Percentiles rank a stretch among this genome's conserved stretches.
These are phyloP conservation scores for Perizoma affinitatum DNA, from an alignment of 2,888 invertebrate species.

Conservation along the genomic window DNA sequence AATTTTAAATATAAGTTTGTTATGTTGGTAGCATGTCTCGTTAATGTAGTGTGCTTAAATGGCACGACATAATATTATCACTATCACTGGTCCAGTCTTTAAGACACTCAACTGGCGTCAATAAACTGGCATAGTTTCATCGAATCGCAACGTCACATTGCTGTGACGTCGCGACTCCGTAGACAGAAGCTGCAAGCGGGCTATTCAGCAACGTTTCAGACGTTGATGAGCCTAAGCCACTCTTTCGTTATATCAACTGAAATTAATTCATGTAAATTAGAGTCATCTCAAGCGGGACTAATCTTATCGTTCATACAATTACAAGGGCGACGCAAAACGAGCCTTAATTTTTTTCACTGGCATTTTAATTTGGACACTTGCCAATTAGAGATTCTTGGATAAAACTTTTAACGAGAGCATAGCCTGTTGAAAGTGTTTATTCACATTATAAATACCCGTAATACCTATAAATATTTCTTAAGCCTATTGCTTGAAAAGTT, in stretches of 20 bases:
- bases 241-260: slow-evolving; percentile 61
- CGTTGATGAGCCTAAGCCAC: slow-evolving; percentile 37
- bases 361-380: slow-evolving; percentile 50
- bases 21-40: too few species aligned
- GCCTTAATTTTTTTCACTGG: slow-evolving; percentile 56
- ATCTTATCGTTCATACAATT: slow-evolving; percentile 69
- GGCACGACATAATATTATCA: too few species aligned
- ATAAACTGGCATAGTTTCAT: too few species aligned
- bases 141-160: too few species aligned
- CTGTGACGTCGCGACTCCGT: background rate
- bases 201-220: background rate
- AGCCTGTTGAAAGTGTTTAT: background rate
- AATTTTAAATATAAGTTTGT: too few species aligned
- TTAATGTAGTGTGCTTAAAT: too few species aligned
- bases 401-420: slow-evolving; percentile 11
- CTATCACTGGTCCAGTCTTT: too few species aligned
- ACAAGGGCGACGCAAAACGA: slow-evolving; percentile 54
- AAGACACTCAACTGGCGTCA: too few species aligned
- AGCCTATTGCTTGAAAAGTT: too few species aligned
- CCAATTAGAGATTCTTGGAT: slow-evolving; percentile 43
- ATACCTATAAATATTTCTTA: too few species aligned
- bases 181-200: background rate
- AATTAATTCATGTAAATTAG: slow-evolving; percentile 73
- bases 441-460: background rate
- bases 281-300: slow-evolving; percentile 66